These are phyloP conservation scores for Trissolcus brochymenae DNA, from an alignment of 2,888 invertebrate species.

Conservation along the genomic window DNA sequence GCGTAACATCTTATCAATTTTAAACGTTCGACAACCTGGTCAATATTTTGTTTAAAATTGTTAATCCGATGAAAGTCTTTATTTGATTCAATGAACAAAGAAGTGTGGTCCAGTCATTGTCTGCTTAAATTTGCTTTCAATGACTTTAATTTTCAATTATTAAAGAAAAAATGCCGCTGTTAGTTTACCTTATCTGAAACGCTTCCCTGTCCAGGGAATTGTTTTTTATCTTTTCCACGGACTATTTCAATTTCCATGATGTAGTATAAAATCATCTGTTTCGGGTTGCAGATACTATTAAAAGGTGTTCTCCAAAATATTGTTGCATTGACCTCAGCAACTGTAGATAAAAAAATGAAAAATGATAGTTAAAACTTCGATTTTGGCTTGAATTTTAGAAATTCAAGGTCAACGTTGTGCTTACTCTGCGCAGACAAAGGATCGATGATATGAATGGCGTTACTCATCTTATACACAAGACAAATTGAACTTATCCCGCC, in stretches of 20 bases:
- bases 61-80: no score
- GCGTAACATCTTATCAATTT: no score
- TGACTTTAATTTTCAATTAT: slow-evolving; percentile 6
- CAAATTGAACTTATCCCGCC: slow-evolving; percentile 93
- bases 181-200: slow-evolving; percentile 84
- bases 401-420: slow-evolving; percentile 51
- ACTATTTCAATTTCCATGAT: slow-evolving; percentile 95
- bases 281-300: slow-evolving; percentile 90
- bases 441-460: slow-evolving; percentile 94
- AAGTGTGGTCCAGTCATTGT: no score
- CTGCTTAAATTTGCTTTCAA: background rate
- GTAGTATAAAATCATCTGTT: slow-evolving; percentile 92
- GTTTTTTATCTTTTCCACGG: slow-evolving; percentile 84
- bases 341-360: slow-evolving; percentile 75
- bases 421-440: slow-evolving; percentile 89
- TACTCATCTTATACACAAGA: slow-evolving; percentile 92
- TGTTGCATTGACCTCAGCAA: slow-evolving; percentile 88
- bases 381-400: no score
- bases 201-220: slow-evolving; percentile 91
- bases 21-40: no score
- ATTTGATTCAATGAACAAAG: no score
- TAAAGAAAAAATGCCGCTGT: background rate
- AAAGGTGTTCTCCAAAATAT: slow-evolving; percentile 93
- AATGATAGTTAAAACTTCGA: no score
- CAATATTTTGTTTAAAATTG: no score